These are phyloP conservation scores for Bos indicus DNA, from an alignment of 2,113 vertebrate genomes.

Conservation along the genomic window DNA sequence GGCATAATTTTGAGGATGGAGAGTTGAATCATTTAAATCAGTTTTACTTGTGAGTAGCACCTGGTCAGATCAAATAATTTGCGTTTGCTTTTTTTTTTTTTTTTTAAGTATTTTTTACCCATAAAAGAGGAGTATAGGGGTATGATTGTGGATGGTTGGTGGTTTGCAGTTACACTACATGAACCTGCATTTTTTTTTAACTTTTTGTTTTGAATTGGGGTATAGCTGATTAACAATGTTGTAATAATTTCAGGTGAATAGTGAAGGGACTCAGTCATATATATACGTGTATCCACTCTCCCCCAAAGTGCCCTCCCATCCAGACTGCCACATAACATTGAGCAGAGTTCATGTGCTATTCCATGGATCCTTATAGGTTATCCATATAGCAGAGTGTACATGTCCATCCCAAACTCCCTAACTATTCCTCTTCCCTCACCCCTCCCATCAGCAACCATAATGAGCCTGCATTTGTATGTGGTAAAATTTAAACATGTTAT, in stretches of 20 bases:
- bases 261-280: neutral
- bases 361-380: neutral
- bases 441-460: neutral
- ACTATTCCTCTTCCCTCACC: neutral
- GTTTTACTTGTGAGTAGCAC: neutral
- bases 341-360: neutral
- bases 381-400: neutral
- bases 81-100: neutral
- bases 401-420: neutral
- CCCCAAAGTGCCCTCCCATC: neutral
- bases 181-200: neutral
- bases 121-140: neutral
- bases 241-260: neutral
- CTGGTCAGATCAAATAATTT: neutral
- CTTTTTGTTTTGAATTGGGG: neutral
- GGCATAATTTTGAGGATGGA: neutral
- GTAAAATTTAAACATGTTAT: neutral
- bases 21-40: constrained; percentile 15
- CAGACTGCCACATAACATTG: neutral
- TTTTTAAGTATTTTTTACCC: neutral
- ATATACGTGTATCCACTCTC: neutral
- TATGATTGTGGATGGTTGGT: neutral
- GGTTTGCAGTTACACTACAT: neutral
- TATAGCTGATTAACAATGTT: neutral
- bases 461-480: neutral